These are phyloP conservation scores for Dermatemys mawii DNA, from an alignment of 2,113 vertebrate genomes.

Conservation along the genomic window DNA sequence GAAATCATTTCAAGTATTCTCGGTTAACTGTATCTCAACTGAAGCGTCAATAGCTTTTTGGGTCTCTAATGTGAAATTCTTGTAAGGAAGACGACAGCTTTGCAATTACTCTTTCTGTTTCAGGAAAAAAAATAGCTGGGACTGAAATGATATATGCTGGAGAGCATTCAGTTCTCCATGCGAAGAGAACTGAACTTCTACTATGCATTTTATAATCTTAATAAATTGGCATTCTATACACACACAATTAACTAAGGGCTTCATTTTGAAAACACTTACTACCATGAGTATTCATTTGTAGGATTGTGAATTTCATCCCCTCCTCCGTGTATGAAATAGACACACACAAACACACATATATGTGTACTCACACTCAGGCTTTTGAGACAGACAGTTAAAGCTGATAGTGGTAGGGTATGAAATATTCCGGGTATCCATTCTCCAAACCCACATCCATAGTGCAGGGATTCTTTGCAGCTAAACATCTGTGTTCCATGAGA, in stretches of 20 bases:
- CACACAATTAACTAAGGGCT: not conserved
- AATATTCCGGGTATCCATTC: not conserved
- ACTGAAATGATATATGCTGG: not conserved
- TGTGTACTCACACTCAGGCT: not conserved
- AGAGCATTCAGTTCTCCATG: not conserved
- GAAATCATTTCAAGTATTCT: constrained; percentile 36
- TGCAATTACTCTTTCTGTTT: not conserved
- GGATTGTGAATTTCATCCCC: not conserved
- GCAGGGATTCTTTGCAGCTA: no score
- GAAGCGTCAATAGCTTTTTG: not conserved
- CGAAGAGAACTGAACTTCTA: not conserved
- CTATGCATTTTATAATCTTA: not conserved
- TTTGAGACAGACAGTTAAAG: not conserved
- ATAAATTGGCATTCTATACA: not conserved
- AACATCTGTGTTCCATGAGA: not conserved
- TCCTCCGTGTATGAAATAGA: not conserved
- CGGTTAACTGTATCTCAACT: constrained; percentile 15
- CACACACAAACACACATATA: fast-evolving
- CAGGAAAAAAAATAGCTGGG: not conserved
- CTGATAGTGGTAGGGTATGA: not conserved
- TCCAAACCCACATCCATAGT: not conserved
- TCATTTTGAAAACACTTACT: not conserved
- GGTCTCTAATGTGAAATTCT: not conserved
- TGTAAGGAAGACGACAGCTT: constrained; percentile 2
- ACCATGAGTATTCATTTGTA: not conserved